Evolutionary conservation across 2,113 vertebrate species (phyloP).

Genomic region (Aspidoscelis tigris): DNA sequence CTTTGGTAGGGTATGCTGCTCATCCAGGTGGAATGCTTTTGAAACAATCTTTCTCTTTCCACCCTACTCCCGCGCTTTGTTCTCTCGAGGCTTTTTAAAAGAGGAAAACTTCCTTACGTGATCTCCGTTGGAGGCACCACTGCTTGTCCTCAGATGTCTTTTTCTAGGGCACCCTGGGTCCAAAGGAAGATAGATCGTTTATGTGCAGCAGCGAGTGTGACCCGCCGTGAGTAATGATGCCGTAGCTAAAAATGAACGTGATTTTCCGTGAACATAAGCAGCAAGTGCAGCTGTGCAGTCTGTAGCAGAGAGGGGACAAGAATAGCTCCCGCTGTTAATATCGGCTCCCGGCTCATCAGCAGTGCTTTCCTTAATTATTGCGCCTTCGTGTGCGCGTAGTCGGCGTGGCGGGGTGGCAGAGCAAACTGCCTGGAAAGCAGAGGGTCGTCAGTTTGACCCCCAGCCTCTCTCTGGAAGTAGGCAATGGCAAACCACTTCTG

Average conservation of each 20-base stretch:
- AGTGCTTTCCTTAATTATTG: not conserved
- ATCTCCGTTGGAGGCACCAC: not conserved
- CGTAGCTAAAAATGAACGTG: constrained; percentile 13
- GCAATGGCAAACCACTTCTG: no score
- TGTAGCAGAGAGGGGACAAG: not conserved
- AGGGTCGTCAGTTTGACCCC: no score
- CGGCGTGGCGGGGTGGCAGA: no score
- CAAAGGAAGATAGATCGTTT: not conserved
- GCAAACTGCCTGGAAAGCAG: not conserved
- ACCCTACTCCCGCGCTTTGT: no score
- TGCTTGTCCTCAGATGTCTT: not conserved
- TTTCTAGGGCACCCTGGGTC: not conserved
- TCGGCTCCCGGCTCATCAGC: not conserved
- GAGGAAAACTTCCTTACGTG: not conserved
- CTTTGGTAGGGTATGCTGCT: no score
- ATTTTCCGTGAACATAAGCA: not conserved
- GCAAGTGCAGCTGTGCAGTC: not conserved
- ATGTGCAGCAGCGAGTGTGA: not conserved
- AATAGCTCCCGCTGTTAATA: not conserved
- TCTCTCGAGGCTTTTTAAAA: not conserved
- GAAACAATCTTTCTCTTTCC: not conserved
- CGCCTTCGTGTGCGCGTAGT: not conserved
- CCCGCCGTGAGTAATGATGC: not conserved
- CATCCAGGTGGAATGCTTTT: not conserved
- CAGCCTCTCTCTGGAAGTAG: no score